phyloP scores from a whole-genome alignment of 2,797 vertebrate species.

The Hippocampus kuda region DNA sequence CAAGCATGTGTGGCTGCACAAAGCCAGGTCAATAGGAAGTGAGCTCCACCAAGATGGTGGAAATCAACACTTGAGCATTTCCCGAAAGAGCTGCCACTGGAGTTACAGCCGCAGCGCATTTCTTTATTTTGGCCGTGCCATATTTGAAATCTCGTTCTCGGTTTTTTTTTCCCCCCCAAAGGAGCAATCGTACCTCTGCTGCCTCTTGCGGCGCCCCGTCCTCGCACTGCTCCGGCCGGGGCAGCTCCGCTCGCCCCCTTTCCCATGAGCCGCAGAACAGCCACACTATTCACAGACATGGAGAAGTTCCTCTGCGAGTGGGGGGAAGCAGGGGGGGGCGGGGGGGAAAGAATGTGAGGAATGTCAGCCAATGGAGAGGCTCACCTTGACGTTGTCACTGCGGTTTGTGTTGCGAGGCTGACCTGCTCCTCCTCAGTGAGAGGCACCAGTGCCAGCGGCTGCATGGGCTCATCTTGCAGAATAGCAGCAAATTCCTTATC shows the following conservation, averaged over 20 bases:
- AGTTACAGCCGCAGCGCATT: slow-evolving; percentile 10
- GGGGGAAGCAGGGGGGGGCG: slow-evolving; percentile 23
- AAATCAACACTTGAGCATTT: slow-evolving; percentile 38
- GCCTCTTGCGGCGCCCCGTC: slow-evolving; percentile 77
- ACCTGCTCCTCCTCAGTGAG: slow-evolving; percentile 94
- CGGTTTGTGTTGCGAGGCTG: slow-evolving; percentile 7
- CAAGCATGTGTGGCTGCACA: slow-evolving; percentile 32
- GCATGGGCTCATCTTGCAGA: slow-evolving; percentile 84
- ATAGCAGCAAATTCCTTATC: slow-evolving; percentile 89
- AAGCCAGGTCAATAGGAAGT: slow-evolving; percentile 42
- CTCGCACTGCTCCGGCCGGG: slow-evolving; percentile 71
- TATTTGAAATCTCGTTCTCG: background rate
- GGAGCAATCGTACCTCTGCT: slow-evolving; percentile 71
- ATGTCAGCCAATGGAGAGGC: slow-evolving; percentile 26
- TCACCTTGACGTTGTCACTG: slow-evolving; percentile 2
- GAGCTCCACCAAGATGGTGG: slow-evolving; percentile 44
- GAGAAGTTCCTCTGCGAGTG: slow-evolving; percentile 84
- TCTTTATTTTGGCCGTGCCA: slow-evolving; percentile 9
- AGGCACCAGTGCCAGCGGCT: slow-evolving; percentile 82
- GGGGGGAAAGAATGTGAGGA: slow-evolving; percentile 9
- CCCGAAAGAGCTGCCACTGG: slow-evolving; percentile 22
- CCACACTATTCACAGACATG: slow-evolving; percentile 91
- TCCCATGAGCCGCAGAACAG: slow-evolving; percentile 89
- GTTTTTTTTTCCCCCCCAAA: too few species aligned
- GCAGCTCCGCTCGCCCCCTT: slow-evolving; percentile 73